Evolutionary conservation across 2,888 invertebrate genomes (phyloP), one percentile per base, ranked within the genome.

Genomic region (Merodon equestris): DNA sequence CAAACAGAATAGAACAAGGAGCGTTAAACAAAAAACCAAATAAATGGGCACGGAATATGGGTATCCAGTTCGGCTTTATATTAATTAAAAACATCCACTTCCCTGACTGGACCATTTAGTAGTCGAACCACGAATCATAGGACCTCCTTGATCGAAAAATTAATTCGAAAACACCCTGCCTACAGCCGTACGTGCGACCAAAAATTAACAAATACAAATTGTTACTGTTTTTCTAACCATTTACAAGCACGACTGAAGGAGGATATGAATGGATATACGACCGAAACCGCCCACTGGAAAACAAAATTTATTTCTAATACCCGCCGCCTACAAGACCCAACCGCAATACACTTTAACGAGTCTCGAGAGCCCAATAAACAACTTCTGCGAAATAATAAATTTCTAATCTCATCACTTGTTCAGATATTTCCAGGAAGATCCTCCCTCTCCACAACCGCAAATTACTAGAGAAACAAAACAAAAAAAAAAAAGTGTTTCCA

Each of bases 401-500:
- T 79, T 51, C 58, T 64, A 79, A 79, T 79, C 74, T 79, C 79
- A 79, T 74, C 79, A 74, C 79, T 68, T 74, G 68, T 64, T 74
- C 64, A 74, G 66, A 74, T 40, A 3, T 10, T n/a, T 40, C 40
- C 18, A 14, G 15, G 10, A n/a, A n/a, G n/a, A n/a, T n/a, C 48
- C 42, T 51, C 51, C 63, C 9, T 44, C 15, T 1, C 13, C 18
- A 9, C n/a, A 19, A 9, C 34, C 27, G 19, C 14, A 66, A 79
- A 79, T 79, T 73, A 73, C 67, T 58, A 47, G 58, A 67, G 60
- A 74, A 42, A 68, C 2, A 27, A 2, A 27, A 27, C 27, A 2
- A 27, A 7, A 27, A 2, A 7, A 27, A 27, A 2, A 7, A 27
- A 74, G 74, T 73, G 68, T 68, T 71, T 74, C 77, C 79, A 74